Evolutionary conservation across 1,140 invertebrate species (phyloP).

Genomic region (Cydia strobilella): DNA sequence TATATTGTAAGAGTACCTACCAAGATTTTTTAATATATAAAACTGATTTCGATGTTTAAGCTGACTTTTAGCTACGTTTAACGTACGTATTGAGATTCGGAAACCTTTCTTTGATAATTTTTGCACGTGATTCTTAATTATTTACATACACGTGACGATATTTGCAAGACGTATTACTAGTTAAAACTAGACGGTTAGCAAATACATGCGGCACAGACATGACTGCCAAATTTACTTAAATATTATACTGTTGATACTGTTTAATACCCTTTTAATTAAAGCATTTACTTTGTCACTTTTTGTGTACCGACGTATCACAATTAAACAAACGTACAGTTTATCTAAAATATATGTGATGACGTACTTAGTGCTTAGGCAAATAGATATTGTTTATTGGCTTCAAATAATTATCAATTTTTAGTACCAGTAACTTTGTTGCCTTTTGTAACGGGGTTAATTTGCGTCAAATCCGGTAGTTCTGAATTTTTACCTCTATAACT

Average conservation of each 20-base stretch:
- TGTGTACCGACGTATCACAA: neutral
- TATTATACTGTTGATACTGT: neutral
- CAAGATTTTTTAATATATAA: no score
- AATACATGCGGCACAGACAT: neutral
- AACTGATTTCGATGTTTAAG: no score
- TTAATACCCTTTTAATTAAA: neutral
- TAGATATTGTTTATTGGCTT: neutral
- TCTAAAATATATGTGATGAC: neutral
- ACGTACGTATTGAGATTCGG: neutral
- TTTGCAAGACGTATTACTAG: neutral
- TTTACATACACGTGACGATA: neutral
- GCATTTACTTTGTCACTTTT: neutral
- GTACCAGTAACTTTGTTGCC: no score
- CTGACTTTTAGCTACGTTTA: no score
- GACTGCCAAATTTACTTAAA: neutral
- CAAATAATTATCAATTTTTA: no score
- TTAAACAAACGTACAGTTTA: neutral
- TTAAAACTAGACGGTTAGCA: neutral
- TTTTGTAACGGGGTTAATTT: no score
- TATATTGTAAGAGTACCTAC: no score
- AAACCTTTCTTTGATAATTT: neutral
- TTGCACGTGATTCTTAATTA: neutral
- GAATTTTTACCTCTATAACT: no score
- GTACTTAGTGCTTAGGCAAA: neutral
- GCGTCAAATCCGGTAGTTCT: no score